Evolutionary conservation across 2,113 vertebrate genomes (phyloP).

Genomic region (Leucopsar rothschildi): DNA sequence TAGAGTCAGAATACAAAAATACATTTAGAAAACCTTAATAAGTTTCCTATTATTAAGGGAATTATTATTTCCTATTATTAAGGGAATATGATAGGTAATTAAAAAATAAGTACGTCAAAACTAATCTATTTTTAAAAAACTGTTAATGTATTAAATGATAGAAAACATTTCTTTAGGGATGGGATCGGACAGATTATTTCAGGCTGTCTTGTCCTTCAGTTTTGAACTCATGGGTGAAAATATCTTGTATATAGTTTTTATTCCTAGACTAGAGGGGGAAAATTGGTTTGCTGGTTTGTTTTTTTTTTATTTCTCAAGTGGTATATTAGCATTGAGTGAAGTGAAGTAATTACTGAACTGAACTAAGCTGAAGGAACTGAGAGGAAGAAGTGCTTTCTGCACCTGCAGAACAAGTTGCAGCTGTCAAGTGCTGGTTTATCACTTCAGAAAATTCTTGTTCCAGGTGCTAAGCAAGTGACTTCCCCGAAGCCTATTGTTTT

Average conservation of each 20-base stretch:
- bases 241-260: neutral
- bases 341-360: conserved; percentile 10
- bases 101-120: neutral
- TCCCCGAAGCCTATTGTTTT: conserved; percentile 28
- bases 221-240: neutral
- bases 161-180: neutral
- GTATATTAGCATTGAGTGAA: neutral
- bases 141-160: neutral
- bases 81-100: neutral
- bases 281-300: neutral
- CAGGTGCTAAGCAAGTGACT: conserved; percentile 54
- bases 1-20: neutral
- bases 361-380: conserved; percentile 2
- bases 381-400: conserved; percentile 51
- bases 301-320: neutral
- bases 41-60: neutral
- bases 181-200: neutral
- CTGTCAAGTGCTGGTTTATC: conserved; percentile 57
- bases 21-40: neutral
- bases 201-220: neutral
- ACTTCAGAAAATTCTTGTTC: conserved; percentile 41
- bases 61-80: neutral
- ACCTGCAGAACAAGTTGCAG: conserved; percentile 58
- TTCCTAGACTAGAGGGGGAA: neutral
- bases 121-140: neutral